Base-by-base conservation (phyloP, 2,113 vertebrate species). In the Desmodus rotundus region DNA sequence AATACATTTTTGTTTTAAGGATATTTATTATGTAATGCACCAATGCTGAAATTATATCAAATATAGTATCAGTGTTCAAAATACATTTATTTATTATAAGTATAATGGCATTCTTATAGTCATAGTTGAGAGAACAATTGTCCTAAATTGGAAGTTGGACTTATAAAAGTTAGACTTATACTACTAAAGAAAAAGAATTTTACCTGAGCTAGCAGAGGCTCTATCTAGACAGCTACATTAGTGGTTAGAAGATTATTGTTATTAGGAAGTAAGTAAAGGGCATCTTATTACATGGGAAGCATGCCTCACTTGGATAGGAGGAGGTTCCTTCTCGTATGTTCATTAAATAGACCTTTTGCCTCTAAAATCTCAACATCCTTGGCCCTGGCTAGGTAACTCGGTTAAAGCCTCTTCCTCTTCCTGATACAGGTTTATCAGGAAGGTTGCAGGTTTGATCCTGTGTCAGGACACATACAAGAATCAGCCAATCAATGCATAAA, bases 121-220 rank as follows among this genome's bases (percentile, higher is more conserved):
- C 76, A 70, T 94, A 84, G 95, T 92, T 96, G 78, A 95, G 88
- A 88, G 41, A 93, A 76, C 11, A 61, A 80, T 96, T 97, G 95
- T 94, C 95, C 70, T 97, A 92, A 83, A 97, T 93, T 87, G 45
- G 96, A 97, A 96, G 68, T n/a, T n/a, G n/a, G n/a, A n/a, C n/a
- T n/a, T 91, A 97, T 54, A 96, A 87, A 83, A 78, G 33, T 96
- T 84, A 84, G 74, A 88, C 90, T 98, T 96, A 78, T 95, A 97
- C 41, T 97, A 61, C 91, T 81, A 96, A 73, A 87, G 92, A 94
- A 97, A 97, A 92, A 86, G 41, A 56, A 78, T 65, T 97, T 91
- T 84, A 52, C 77, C 15, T 93, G 47, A 96, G 45, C n/a, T 83
- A 90, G 11, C 63, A 76, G 36, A 76, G 36, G 22, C 9, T 83